Base-by-base conservation (phyloP, 2,113 vertebrate species). In the Cheirogaleus medius region DNA sequence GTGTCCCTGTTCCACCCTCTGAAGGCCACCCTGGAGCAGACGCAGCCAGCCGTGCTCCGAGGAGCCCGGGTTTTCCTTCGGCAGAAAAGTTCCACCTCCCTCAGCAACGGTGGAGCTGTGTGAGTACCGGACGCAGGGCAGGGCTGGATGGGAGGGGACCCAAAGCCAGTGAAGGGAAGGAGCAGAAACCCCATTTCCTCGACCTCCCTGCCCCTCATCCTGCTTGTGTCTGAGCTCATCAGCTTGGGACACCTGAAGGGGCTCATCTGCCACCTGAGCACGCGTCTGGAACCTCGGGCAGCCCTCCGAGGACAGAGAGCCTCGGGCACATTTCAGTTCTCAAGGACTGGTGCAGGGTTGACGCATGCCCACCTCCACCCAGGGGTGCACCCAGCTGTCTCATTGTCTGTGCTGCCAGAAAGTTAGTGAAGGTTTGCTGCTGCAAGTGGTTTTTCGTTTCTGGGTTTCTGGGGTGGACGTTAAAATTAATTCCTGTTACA, bases 71-170 rank as follows among this genome's bases (percentile, higher is more conserved):
- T 98, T 1, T 99, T 99, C 97, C 99, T 99, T 23, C 98, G 98
- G 94, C 98, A 98, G 97, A 99, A 99, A 87, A 99, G 99, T 97
- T 99, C 99, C 0, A 98, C 99, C 52, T 99, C 99, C 0, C 99
- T 99, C 96, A 99, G 99, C 99, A 99, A 99, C 0, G 99, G 99
- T 0, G 99, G 99, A 12, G 97, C 99, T 0, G 3, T 99, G 99
- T 99, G 98, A 99, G 99, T 99, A 92, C 2, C 17, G 3, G 6
- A 39, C 8, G 42, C 0, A 0, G 21, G 27, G 23, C 7, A 3
- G 0, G 39, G 39, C 17, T 21, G 7, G 12, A 58, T 14, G 14
- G 58, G 27, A 21, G 20, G 54, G 73, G 47, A 0, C 4, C 47
- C 25, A 58, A 8, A 52, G 32, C 20, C 18, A 27, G 23, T 49